Base-by-base conservation (phyloP, 2,888 invertebrate genomes). In the Erebia palarica region DNA sequence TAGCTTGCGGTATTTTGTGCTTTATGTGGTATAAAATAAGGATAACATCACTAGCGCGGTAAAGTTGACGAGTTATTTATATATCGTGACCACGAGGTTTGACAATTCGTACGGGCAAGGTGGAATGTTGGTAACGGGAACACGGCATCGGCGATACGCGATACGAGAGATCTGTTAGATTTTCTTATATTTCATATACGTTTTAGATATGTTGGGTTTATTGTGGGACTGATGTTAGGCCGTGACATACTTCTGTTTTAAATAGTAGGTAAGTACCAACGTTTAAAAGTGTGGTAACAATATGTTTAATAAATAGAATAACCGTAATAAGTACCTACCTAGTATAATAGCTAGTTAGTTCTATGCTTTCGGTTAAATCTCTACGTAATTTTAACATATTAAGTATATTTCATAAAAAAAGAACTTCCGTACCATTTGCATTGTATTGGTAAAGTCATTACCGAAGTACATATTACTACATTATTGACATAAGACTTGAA, bases 41-140 rank as follows among this genome's bases (percentile, higher is more conserved):
- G 73, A 44, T 61, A 55, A 68, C 21, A 59, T 65, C 47, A 57
- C 8, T 16, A 47, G 44, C 18, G 51, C 21, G 65, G 68, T 21
- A 68, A 69, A 73, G 70, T 78, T 82, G 81, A 79, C 74, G 71
- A 71, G 75, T 86, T 88, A 87, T 88, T 86, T 86, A 88, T 87
- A 87, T 72, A 69, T 70, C 79, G 78, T 82, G 85, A 85, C 83
- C 84, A 68, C 81, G 82, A 73, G 76, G 76, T 86, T 86, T 87
- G 87, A 88, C 87, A 87, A 78, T 77, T 74, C 77, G 72, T 73
- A 70, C 70, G 67, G 66, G 75, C 76, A 76, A 75, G 76, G 77
- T 78, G 77, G 74, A 74, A 77, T 76, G 67, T 51, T 67, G 73
- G 66, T 73, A 75, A 76, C 76, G 76, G 75, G 71, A 71, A 75